Base-by-base conservation (phyloP, 2,113 vertebrate genomes). In the Syrmaticus mikado region DNA sequence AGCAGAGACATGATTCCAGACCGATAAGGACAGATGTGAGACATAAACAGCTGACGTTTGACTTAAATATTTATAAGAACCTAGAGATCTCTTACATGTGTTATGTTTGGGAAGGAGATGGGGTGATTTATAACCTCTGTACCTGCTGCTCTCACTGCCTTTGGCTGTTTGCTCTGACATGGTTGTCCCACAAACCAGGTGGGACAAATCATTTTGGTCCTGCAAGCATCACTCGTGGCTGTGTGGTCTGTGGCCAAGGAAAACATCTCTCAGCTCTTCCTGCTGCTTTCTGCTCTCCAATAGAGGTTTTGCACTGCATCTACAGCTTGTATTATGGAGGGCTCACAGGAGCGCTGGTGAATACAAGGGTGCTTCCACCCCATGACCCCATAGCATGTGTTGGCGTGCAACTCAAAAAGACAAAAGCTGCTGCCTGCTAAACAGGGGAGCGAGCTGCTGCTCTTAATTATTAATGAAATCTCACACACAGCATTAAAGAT, bases 401-500 rank as follows among this genome's bases (percentile, higher is more conserved):
- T 8, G 1, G 57, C 79, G 1, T 64, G 41, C 36, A 72, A 95
- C 87, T 86, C 91, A 90, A 77, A 72, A 74, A 91, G 82, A 34
- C 72, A 83, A 91, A 87, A 48, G 34, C 61, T 89, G 77, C 32
- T 0, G 0, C 70, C 83, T 52, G 67, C 91, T 87, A 61, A 92
- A 94, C 94, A 82, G 81, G 82, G 93, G 74, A 89, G 74, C 21
- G 38, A 84, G 77, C 92, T 61, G 92, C 85, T 58, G 13, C 83
- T 87, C n/a, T 91, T 94, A 83, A 96, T 97, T 93, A 96, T 95
- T 95, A 96, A 97, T 96, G 94, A 90, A 96, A 97, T 94, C 74
- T 90, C 92, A 85, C 90, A 84, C 83, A 85, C 94, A 89, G 92
- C 95, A 91, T 94, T 90, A 92, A 91, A 95, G 94, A 96, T 92